A percentile compares a stretch with the other conserved stretches of the same genome.
phyloP scores from a whole-genome alignment of 2,113 vertebrate species.

The Arvicanthis niloticus region DNA sequence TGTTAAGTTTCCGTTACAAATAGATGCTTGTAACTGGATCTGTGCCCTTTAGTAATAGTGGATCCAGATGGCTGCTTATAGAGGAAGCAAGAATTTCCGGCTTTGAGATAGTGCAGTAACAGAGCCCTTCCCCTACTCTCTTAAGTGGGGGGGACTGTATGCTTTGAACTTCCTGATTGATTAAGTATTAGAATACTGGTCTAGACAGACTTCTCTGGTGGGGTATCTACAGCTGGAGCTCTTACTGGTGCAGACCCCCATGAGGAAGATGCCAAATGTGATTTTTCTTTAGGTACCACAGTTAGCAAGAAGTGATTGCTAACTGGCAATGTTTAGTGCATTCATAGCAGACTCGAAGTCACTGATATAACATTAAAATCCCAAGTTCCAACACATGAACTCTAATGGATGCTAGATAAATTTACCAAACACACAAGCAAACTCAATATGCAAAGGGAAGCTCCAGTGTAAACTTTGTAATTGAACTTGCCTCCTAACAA shows the following conservation, averaged over 20 bases:
- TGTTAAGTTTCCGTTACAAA: slow-evolving; percentile 40
- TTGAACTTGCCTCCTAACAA: background rate
- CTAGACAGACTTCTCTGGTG: background rate
- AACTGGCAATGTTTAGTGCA: background rate
- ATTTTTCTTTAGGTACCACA: background rate
- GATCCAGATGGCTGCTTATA: slow-evolving; percentile 70
- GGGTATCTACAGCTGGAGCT: background rate
- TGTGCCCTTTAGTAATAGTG: slow-evolving; percentile 42
- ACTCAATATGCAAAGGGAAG: background rate
- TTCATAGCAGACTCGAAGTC: background rate
- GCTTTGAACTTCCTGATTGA: slow-evolving; percentile 58
- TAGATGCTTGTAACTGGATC: slow-evolving; percentile 61
- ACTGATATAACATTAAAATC: background rate
- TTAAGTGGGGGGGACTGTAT: background rate
- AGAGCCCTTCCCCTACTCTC: background rate
- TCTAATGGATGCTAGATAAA: background rate
- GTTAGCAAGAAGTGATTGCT: background rate
- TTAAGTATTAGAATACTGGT: slow-evolving; percentile 2
- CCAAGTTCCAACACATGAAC: background rate
- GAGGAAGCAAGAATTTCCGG: slow-evolving; percentile 71
- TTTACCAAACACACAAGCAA: background rate
- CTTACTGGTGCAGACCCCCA: background rate
- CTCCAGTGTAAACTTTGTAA: background rate
- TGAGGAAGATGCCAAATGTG: background rate
- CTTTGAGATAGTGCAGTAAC: slow-evolving; percentile 40